Evolutionary conservation across 1,140 invertebrate genomes (phyloP), one percentile per base, ranked within the genome.

Genomic region (Gonioctena quinquepunctata): DNA sequence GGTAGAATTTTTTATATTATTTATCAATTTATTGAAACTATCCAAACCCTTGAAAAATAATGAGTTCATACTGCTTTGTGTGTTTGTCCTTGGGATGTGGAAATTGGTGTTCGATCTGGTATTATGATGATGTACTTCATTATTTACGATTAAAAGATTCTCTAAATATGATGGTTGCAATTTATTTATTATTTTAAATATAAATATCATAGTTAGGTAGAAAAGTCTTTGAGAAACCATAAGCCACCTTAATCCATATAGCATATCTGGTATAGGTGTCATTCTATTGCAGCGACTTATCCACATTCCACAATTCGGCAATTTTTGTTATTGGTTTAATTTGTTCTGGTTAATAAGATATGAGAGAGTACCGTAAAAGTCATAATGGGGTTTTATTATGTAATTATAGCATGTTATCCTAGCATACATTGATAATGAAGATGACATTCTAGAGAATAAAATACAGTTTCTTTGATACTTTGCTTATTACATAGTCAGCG

Each of bases 371-470:
- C 19, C 26, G 25, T 28, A 63, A 13, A 16, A 63, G 19, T 63
- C 56, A 27, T 8, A 59, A 59, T 59, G 21, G 21, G 49, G 49
- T 50, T 50, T 50, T 50, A 16, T 50, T 50, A 50, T 50, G 19
- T 11, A 3, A 27, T 19, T 42, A 42, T 48, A 63, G 2, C 25
- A 2, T 3, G 28, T 42, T 19, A 63, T 49, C 8, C 22, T 48
- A 2, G 61, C 19, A 18, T 27, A 22, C 26, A 63, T 63, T 11
- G 61, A 63, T 63, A 63, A 42, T 23, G 2, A 42, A 8, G n/a
- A 7, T 21, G 61, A 33, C 16, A 63, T 3, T 63, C 27, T 63
- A 7, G 42, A 63, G 25, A 63, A 63, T n/a, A 42, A 63, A 63
- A 19, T 21, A 63, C 4, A 49, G 16, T 42, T 42, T 63, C 42